A percentile compares a stretch with the other conserved stretches of the same genome.
These are phyloP conservation scores for Zoanthus sociatus DNA, from an alignment of 92 coral and sea anemone genomes.

Conservation along the genomic window DNA sequence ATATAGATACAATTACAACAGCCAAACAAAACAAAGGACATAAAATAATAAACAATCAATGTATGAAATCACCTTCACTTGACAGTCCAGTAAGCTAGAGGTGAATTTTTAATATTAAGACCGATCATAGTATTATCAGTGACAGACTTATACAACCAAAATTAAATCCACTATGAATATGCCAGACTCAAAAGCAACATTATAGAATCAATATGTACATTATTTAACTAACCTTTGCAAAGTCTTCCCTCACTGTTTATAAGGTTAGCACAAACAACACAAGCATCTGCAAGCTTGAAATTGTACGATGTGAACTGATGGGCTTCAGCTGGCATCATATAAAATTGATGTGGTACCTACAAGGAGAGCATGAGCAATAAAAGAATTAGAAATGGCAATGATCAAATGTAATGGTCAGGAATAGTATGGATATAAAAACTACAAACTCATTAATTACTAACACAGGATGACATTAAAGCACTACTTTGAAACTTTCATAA, in stretches of 20 bases:
- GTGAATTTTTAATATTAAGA: no score
- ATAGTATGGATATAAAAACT: background rate
- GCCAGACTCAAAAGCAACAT: no score
- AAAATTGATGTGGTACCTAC: slow-evolving; percentile 2
- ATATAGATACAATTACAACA: no score
- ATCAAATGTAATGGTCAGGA: background rate
- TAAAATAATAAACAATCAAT: no score
- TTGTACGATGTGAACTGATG: slow-evolving; percentile 73
- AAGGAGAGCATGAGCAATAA: background rate
- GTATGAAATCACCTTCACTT: no score
- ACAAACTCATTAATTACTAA: background rate
- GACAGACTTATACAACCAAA: no score
- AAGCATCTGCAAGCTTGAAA: slow-evolving; percentile 71
- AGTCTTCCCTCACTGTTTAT: slow-evolving; percentile 66
- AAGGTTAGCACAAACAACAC: slow-evolving; percentile 72
- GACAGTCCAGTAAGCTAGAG: no score
- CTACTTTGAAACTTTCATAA: background rate
- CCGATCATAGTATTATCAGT: no score
- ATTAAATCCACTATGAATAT: no score
- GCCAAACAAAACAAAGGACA: no score
- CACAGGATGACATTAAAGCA: background rate
- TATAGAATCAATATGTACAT: no score
- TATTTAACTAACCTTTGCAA: slow-evolving; percentile 67
- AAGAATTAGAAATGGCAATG: background rate
- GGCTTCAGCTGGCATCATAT: slow-evolving; percentile 29